Percentiles rank a stretch among this genome's conserved stretches.
These are phyloP conservation scores for Pituophis catenifer DNA, from an alignment of 2,113 vertebrate genomes.

Conservation along the genomic window DNA sequence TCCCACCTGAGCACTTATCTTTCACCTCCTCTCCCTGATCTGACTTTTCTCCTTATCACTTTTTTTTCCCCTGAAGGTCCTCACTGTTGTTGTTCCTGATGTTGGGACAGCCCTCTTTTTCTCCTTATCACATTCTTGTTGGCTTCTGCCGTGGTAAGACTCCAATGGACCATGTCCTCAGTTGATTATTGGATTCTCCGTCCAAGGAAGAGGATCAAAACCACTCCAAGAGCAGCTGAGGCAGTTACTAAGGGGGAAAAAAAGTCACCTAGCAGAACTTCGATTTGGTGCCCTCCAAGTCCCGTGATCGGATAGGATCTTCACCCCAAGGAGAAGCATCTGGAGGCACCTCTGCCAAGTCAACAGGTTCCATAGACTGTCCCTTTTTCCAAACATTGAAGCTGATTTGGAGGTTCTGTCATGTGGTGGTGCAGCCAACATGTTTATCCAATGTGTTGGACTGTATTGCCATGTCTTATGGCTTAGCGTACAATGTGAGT, in stretches of 20 bases:
- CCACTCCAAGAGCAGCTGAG: accelerated
- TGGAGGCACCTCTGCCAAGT: not conserved
- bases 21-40: slow-evolving; percentile 54
- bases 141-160: slow-evolving; percentile 17
- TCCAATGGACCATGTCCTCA: not conserved
- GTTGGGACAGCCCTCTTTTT: slow-evolving; percentile 27
- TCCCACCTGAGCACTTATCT: slow-evolving; percentile 57
- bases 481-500: not conserved
- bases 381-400: not conserved
- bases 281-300: not conserved
- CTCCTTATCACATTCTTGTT: slow-evolving; percentile 30
- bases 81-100: not conserved
- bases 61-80: not conserved
- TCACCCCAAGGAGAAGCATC: not conserved
- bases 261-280: no score
- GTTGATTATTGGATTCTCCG: not conserved
- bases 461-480: not conserved
- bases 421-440: not conserved
- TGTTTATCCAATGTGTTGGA: not conserved
- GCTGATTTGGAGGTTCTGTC: not conserved
- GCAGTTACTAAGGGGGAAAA: not conserved
- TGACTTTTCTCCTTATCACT: slow-evolving; percentile 60
- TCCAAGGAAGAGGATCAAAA: not conserved
- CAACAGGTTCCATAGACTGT: not conserved
- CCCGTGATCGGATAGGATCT: not conserved